Evolutionary conservation across 2,797 vertebrate genomes (phyloP), one percentile per base, ranked within the genome.

Genomic region (Anolis apletophallus): DNA sequence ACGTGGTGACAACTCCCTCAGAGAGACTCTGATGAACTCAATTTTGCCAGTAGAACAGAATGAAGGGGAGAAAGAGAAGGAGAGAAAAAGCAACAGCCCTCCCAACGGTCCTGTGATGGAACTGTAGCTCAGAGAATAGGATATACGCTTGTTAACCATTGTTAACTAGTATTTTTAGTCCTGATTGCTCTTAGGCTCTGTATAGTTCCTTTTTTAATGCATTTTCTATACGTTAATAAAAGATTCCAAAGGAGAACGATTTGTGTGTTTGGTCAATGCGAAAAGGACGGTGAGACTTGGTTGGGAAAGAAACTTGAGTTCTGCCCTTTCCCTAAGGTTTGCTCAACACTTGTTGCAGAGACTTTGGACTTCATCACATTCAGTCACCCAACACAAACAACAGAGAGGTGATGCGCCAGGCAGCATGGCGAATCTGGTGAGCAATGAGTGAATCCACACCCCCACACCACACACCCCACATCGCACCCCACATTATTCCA

Each of bases 221-320:
- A 98, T 99, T 99, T 99, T 99, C 98, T 99, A 99, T 98, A 97
- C 97, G 97, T 98, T 99, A 99, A 98, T 99, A 99, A 99, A 99
- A 98, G 97, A 98, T 98, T 98, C 95, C 90, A 97, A 98, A 95
- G 80, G 90, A 95, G 55, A 0, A n/a, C 59, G 5, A 32, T 52
- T 12, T 0, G 76, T 46, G 87, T 90, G 74, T 68, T 81, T 92
- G 72, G 21, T 87, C 76, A 0, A 0, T 88, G n/a, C 72, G 77
- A 64, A 32, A 40, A 21, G 73, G 21, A 13, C 34, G 52, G 4
- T 1, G 21, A 26, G 12, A 11, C 1, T n/a, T 76, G 4, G 1
- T 57, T 10, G 9, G 29, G 68, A 5, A 82, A 19, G 40, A 78
- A 52, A 23, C 1, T n/a, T 11, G 0, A 0, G 67, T 83, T 50